A percentile compares a stretch with the other conserved stretches of the same genome.
Evolutionary conservation across 1,140 invertebrate genomes (phyloP).

Genomic region (Drosophila nannoptera): DNA sequence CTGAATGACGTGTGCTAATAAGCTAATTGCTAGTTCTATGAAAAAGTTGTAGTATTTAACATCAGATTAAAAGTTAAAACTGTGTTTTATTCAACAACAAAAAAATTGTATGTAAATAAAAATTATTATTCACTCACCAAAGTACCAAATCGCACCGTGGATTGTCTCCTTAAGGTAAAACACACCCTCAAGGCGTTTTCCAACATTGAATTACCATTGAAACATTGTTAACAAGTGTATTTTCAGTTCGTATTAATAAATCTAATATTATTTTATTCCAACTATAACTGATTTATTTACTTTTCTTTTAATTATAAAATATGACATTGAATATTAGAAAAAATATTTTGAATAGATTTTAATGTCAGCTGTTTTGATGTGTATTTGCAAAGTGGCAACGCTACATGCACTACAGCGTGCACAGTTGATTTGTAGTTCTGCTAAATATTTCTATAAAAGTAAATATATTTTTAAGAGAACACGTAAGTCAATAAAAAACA

Average conservation of each 20-base stretch:
- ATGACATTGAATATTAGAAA: not conserved
- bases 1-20: constrained; percentile 26
- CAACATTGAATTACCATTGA: constrained; percentile 8
- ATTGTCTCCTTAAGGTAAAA: not conserved
- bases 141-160: constrained; percentile 5
- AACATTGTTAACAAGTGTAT: not conserved
- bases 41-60: too few relatives aligned
- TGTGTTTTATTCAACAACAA: too few relatives aligned
- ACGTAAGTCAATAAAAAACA: not conserved
- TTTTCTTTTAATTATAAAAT: too few relatives aligned
- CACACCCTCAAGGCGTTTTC: constrained; percentile 18
- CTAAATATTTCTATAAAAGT: not conserved
- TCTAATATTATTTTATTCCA: not conserved
- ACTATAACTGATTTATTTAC: too few relatives aligned
- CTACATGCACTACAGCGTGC: constrained; percentile 37
- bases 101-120: not conserved
- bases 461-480: not conserved
- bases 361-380: constrained; percentile 22
- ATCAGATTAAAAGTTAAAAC: too few relatives aligned
- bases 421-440: constrained; percentile 18
- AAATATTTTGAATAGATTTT: not conserved
- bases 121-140: not conserved
- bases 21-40: too few relatives aligned
- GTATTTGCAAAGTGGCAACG: constrained; percentile 14
- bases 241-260: not conserved